A percentile compares a stretch with the other conserved stretches of the same genome.
Conservation (phyloP, 2,797 vertebrate species). For the Choloepus didactylus region DNA sequence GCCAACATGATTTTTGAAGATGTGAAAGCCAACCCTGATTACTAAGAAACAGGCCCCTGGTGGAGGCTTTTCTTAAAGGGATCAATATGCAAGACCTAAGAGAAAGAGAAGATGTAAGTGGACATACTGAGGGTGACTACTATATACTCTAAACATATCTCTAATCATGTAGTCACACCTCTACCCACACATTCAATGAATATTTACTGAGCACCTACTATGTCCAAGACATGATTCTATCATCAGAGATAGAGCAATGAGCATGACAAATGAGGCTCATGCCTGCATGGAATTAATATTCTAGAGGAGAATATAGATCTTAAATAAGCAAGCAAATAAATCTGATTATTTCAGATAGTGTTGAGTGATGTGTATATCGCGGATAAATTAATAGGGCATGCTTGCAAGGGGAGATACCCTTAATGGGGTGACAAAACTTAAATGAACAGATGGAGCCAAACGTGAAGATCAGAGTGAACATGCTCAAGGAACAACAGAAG, state of each 20-base stretch:
- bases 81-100: background rate
- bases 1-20: background rate
- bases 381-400: background rate
- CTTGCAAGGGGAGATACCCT: background rate
- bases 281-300: background rate
- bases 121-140: background rate
- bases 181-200: background rate
- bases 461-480: fast-evolving
- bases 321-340: background rate
- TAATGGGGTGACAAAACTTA: background rate
- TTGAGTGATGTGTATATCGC: background rate
- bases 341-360: background rate
- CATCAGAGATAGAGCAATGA: background rate
- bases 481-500: background rate
- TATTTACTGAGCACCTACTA: background rate
- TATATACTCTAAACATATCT: background rate
- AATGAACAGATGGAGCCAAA: background rate
- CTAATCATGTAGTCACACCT: background rate
- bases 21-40: background rate
- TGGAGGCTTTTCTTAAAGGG: background rate
- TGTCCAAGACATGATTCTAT: background rate
- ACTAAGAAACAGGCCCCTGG: background rate
- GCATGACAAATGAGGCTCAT: background rate
- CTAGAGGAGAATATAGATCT: background rate
- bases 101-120: background rate